Evolutionary conservation across 2,797 vertebrate genomes (phyloP), one percentile per base, ranked within the genome.

Genomic region (Microchirus variegatus): DNA sequence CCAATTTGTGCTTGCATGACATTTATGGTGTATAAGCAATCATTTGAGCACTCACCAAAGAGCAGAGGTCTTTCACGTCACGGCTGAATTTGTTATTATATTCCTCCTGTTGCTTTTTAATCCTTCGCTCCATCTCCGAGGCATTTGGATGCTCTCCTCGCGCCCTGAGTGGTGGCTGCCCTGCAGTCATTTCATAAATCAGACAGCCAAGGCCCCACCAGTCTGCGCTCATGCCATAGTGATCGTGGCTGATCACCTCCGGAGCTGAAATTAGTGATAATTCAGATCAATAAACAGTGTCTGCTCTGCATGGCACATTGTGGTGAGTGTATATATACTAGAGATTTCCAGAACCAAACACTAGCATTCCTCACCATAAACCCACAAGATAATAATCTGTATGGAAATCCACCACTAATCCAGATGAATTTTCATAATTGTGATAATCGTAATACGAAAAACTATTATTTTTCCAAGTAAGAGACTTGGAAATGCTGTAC

Each of bases 201-300:
- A 96, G 89, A 66, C 95, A 96, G 53, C 95, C 95, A 15, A 96
- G 87, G 1, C 94, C 95, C 95, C 95, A 96, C 95, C 95, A 96
- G 87, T 96, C 95, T 0, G 75, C 91, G 16, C 93, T 93, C 64
- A 69, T 72, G 38, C 86, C 60, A 10, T 96, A 95, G 7, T 64
- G 53, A 43, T 92, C 72, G 0, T 92, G 77, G 17, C 63, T 58
- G 13, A 95, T 90, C 76, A 96, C 94, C 85, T 96, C 95, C 0
- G 95, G 95, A 74, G 95, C 95, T 96, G 76, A 0, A 47, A 42
- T 2, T 1, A 65, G 14, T 13, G 46, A n/a, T n/a, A n/a, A n/a
- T 1, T 16, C 12, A 26, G 0, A 36, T 18, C 50, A 17, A 0
- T 35, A 3, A 45, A 50, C n/a, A 19, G 10, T 19, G 10, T 12